Evolutionary conservation across 2,888 invertebrate genomes (phyloP), one percentile per base, ranked within the genome.

Genomic region (Melanostoma scalare): DNA sequence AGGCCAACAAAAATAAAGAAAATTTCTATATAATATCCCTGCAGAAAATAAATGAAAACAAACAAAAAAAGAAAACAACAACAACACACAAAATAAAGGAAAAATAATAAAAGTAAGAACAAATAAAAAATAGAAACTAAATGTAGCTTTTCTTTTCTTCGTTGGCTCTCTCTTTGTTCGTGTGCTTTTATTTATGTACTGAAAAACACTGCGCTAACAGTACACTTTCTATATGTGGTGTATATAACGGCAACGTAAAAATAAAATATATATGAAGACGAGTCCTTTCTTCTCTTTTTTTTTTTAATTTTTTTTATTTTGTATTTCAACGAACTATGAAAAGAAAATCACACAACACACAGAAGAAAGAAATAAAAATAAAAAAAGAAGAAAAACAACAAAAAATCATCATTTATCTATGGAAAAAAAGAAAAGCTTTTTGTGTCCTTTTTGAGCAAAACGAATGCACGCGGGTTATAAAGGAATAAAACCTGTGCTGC

Each of bases 351-450:
- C 56, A 69, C 52, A 77, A 73, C 36, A 56, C 69, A 72, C 65
- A 53, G 52, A 74, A 58, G 42, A 71, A 35, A 38, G 56, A 63
- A 38, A 50, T 35, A 56, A 71, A 46, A 50, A 48, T 8, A 50
- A 10, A 42, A 3, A 38, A 38, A 40, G 53, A 52, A 30, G 10
- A 63, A 38, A 52, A 52, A 44, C 20, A 40, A 67, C 33, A 55
- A 36, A 67, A 42, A 67, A 73, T 68, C 53, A 60, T 20, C 55
- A 67, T 71, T 53, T 42, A 77, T 73, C 67, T 68, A 72, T 78
- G 63, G 78, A 74, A 82, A 50, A 82, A 81, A 77, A 78, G 69
- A 84, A 84, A 78, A 78, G 78, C 82, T 84, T 78, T 78, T 78
- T 84, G 73, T 84, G 73, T 84, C 74, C 69, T 84, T 78, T 84